A percentile compares a stretch with the other conserved stretches of the same genome.
Evolutionary conservation across 2,113 vertebrate genomes (phyloP).

Genomic region (Eublepharis macularius): DNA sequence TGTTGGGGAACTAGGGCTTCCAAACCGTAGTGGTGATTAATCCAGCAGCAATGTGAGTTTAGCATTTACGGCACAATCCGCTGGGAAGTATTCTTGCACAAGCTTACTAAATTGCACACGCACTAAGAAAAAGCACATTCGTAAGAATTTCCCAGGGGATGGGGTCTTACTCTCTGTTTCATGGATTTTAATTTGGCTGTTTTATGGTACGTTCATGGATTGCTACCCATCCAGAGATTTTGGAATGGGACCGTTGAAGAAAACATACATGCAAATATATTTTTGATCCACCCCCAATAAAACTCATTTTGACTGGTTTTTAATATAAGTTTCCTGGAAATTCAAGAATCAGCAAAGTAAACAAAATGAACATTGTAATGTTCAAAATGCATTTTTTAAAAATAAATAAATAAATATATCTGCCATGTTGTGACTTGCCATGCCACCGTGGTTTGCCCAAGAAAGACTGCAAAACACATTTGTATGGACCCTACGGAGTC

Average conservation of each 20-base stretch:
- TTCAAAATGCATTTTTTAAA: neutral
- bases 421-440: neutral
- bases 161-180: neutral
- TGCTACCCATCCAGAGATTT: too few relatives aligned
- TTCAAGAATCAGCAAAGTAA: neutral
- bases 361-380: neutral
- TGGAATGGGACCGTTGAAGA: too few relatives aligned
- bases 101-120: neutral
- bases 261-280: too few relatives aligned
- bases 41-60: neutral
- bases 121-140: neutral
- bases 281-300: neutral
- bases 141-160: neutral
- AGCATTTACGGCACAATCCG: neutral
- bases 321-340: neutral
- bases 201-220: neutral
- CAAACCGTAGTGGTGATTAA: neutral
- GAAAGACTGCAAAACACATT: neutral
- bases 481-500: neutral
- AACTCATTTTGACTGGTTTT: neutral
- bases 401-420: neutral
- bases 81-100: neutral
- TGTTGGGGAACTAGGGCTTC: neutral
- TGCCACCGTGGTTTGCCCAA: neutral
- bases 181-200: neutral